Evolutionary conservation across 2,888 invertebrate genomes (phyloP), one percentile per base, ranked within the genome.

Genomic region (Salpingus planirostris): DNA sequence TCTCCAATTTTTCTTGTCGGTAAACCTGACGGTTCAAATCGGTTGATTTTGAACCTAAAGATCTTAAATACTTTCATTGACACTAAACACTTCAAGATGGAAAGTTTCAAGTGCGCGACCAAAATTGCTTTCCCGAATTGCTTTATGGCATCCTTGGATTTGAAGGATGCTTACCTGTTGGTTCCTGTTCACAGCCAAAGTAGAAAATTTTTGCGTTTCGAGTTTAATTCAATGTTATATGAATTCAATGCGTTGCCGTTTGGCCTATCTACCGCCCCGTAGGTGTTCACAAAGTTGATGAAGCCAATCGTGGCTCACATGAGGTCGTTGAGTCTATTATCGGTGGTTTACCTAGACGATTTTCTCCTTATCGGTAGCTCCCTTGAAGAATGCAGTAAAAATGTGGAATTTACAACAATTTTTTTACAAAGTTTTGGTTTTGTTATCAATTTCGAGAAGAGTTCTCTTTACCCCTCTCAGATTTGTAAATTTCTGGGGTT

Each of bases 211-310:
- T 23, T 23, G 10, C 8, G 23, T 4, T 23, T 23, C 11, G 6
- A 10, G 8, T 23, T 23, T 10, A 7, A 7, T 5, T 4, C 4
- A 5, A 23, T 5, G 10, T 10, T 23, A 7, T 23, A 23, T 11
- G 6, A 23, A 10, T 23, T 23, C 11, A 10, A 6, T 6, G 8
- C 10, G 4, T 10, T 23, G 4, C 23, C 23, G 10, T 23, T 23
- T 23, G 23, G 23, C 5, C 10, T 23, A 10, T 23, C 7, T 11
- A 12, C 14, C n/a, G 25, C 12, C 23, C 27, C 27, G 8, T 26
- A 27, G 22, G 31, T 39, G 21, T 38, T 39, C 22, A 32, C 21
- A 14, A 39, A 12, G 8, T 8, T 27, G 3, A 7, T 13, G 27
- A 27, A 13, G 11, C 15, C 14, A 10, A 8, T 13, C 7, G 8